A percentile compares a stretch with the other conserved stretches of the same genome.
These are phyloP conservation scores for Alloscopus bannaensis DNA, from an alignment of 2,888 invertebrate species.

Conservation along the genomic window DNA sequence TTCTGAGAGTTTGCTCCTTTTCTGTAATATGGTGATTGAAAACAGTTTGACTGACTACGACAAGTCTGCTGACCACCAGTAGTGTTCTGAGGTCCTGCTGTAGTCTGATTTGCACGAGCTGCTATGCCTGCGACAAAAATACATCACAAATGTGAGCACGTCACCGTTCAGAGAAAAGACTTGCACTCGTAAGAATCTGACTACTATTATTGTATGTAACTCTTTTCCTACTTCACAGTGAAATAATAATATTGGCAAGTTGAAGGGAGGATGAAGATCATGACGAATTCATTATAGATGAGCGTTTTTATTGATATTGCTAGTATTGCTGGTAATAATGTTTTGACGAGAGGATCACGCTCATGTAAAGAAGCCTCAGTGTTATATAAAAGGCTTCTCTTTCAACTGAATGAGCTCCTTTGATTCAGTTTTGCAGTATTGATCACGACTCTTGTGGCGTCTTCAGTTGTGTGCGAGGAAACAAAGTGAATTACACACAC, in stretches of 20 bases:
- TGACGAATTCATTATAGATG: constrained; percentile 13
- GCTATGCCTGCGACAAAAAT: too few relatives aligned
- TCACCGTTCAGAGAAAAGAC: too few relatives aligned
- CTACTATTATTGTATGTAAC: too few relatives aligned
- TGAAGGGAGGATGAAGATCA: background rate
- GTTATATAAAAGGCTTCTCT: background rate
- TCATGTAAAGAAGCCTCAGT: too few relatives aligned
- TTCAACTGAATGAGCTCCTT: background rate
- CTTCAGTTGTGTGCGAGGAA: too few relatives aligned
- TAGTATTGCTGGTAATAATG: background rate
- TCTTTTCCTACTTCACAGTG: too few relatives aligned
- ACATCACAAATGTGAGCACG: too few relatives aligned
- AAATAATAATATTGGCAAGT: background rate
- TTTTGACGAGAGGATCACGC: constrained; percentile 18
- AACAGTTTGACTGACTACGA: constrained; percentile 15
- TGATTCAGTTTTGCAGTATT: background rate
- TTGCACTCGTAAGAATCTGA: too few relatives aligned
- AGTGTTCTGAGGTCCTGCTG: constrained; percentile 47
- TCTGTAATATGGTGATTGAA: background rate
- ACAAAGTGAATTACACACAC: too few relatives aligned
- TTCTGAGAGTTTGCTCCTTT: constrained; percentile 2
- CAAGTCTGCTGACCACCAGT: constrained; percentile 27
- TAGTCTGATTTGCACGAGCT: constrained; percentile 46
- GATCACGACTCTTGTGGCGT: too few relatives aligned
- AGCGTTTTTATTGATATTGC: constrained; percentile 22